These are phyloP conservation scores for Nematopogon swammerdamellus DNA, from an alignment of 2,888 invertebrate species.

Conservation along the genomic window DNA sequence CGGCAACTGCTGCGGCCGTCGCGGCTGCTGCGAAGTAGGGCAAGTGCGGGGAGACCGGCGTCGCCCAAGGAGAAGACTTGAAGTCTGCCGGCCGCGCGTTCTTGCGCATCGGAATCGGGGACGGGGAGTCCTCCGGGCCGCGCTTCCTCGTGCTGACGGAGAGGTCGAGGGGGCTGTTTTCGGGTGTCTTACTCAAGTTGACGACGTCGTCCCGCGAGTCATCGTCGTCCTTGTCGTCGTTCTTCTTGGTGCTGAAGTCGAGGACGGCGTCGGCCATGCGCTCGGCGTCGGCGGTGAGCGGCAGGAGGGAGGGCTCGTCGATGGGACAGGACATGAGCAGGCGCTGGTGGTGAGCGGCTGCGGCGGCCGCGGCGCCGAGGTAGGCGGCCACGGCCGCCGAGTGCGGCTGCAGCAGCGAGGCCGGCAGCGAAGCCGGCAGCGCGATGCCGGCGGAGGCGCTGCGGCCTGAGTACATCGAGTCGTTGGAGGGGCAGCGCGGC, in stretches of 20 bases:
- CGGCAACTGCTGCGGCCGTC: slow-evolving; percentile 70
- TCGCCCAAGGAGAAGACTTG: slow-evolving; percentile 76
- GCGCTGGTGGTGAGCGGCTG: slow-evolving; percentile 72
- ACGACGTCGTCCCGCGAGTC: slow-evolving; percentile 64
- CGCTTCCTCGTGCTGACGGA: slow-evolving; percentile 75
- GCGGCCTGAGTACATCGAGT: slow-evolving; percentile 71
- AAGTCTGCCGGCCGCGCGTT: slow-evolving; percentile 65
- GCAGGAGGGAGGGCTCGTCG: slow-evolving; percentile 49
- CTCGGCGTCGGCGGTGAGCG: slow-evolving; percentile 50
- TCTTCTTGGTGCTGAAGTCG: slow-evolving; percentile 78
- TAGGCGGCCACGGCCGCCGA: slow-evolving; percentile 82
- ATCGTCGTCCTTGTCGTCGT: slow-evolving; percentile 44
- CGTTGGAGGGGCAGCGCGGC: slow-evolving; percentile 73
- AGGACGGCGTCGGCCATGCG: slow-evolving; percentile 64
- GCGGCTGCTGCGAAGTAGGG: slow-evolving; percentile 79
- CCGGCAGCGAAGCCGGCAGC: slow-evolving; percentile 62
- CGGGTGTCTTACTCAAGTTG: slow-evolving; percentile 67
- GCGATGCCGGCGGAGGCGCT: slow-evolving; percentile 65
- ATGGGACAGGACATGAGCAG: slow-evolving; percentile 75
- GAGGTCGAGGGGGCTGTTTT: slow-evolving; percentile 74
- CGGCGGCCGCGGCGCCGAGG: slow-evolving; percentile 68
- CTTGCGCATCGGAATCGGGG: slow-evolving; percentile 63
- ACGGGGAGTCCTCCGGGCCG: slow-evolving; percentile 60
- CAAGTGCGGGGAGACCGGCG: slow-evolving; percentile 72
- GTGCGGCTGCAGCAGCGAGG: slow-evolving; percentile 69